Conservation (phyloP, 2,888 invertebrate genomes). For the Chorisops tibialis region DNA sequence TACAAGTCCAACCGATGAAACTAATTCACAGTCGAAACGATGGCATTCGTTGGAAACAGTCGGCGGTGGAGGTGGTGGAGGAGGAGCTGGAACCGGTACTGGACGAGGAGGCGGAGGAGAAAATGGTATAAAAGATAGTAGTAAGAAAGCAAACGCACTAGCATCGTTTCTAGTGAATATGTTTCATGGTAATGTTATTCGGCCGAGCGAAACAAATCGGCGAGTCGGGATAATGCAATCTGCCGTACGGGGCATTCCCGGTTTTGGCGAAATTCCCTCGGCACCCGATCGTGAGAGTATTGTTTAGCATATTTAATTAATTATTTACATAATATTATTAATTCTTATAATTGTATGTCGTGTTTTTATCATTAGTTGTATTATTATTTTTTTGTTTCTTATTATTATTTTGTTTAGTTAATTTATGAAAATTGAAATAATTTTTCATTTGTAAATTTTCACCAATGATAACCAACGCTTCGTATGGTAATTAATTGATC, state of each 20-base stretch:
- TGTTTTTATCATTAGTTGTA: no score
- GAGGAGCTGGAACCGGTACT: conserved; percentile 40
- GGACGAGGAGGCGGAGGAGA: conserved; percentile 40
- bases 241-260: conserved; percentile 42
- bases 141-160: conserved; percentile 61
- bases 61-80: conserved; percentile 37
- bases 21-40: conserved; percentile 60
- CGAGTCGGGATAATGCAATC: conserved; percentile 47
- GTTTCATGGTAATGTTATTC: conserved; percentile 68
- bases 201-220: conserved; percentile 56
- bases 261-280: conserved; percentile 46
- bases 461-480: no score
- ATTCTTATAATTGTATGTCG: no score
- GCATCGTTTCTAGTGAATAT: conserved; percentile 71
- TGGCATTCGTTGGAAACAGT: conserved; percentile 79
- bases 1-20: conserved; percentile 45
- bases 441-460: no score
- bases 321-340: neutral
- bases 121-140: conserved; percentile 39
- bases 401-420: no score
- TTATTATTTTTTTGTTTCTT: no score
- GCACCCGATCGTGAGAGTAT: conserved; percentile 51
- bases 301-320: conserved; percentile 40
- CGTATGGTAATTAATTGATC: no score
- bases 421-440: no score